Conservation (phyloP, 2,797 vertebrate genomes). For the Epinephelus coioides region DNA sequence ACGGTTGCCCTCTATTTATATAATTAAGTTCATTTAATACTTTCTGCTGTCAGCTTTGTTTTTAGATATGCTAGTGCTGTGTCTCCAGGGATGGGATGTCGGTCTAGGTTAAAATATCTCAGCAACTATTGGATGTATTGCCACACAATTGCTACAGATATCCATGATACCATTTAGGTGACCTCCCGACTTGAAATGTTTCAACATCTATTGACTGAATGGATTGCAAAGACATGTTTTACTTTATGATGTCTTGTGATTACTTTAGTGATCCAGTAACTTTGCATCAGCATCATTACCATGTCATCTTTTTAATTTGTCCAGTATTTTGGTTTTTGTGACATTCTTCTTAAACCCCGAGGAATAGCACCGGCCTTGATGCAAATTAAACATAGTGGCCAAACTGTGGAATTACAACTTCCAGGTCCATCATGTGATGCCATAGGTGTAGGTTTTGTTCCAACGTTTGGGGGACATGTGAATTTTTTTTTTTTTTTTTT, state of each 20-base stretch:
- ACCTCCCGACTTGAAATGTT: not conserved
- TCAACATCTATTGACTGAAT: not conserved
- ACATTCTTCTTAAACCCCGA: too few species aligned
- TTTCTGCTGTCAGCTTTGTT: not conserved
- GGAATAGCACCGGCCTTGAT: too few species aligned
- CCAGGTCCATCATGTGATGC: too few species aligned
- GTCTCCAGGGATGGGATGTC: not conserved
- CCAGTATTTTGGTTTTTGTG: slow-evolving; percentile 15
- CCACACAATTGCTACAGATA: not conserved
- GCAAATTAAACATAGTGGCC: too few species aligned
- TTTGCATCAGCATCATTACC: not conserved
- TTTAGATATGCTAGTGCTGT: not conserved
- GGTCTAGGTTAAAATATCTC: not conserved
- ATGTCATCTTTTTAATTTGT: not conserved
- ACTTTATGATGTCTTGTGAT: slow-evolving; percentile 12
- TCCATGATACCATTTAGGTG: not conserved
- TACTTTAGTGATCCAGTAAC: not conserved
- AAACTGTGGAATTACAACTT: too few species aligned
- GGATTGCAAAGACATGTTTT: not conserved
- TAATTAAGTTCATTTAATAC: not conserved
- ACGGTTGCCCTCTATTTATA: not conserved
- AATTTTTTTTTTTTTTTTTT: too few species aligned
- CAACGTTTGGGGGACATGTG: too few species aligned
- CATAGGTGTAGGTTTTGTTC: too few species aligned
- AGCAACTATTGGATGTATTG: not conserved